Percentiles rank a stretch among this genome's conserved stretches.
phyloP scores from a whole-genome alignment of 1,140 invertebrate genomes.

The Penaeus vannamei region DNA sequence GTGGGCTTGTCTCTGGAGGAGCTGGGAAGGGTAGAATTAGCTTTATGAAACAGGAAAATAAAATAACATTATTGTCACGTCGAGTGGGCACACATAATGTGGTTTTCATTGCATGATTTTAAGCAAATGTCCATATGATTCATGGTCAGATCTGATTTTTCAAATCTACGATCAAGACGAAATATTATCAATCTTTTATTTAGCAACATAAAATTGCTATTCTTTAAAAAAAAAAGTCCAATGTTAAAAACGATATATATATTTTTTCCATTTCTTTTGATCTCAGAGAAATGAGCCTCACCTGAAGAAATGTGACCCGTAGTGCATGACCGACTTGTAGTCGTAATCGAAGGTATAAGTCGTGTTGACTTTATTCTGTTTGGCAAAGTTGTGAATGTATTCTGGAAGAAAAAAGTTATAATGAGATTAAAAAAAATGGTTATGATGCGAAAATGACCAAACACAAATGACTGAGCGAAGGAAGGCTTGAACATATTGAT shows the following conservation, averaged over 20 bases:
- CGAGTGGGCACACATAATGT: not conserved
- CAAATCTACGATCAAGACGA: too few relatives aligned
- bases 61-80: not conserved
- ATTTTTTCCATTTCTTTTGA: too few relatives aligned
- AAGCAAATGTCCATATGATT: too few relatives aligned
- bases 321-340: constrained; percentile 83
- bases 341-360: constrained; percentile 80
- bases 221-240: not conserved
- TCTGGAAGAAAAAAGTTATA: constrained; percentile 72
- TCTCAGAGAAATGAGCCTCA: constrained; percentile 61
- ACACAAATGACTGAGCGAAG: too few relatives aligned
- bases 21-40: constrained; percentile 69
- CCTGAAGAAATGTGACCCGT: constrained; percentile 77
- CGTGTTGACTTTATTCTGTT: constrained; percentile 77
- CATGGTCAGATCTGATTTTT: too few relatives aligned
- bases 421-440: too few relatives aligned
- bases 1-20: constrained; percentile 76
- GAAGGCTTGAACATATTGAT: too few relatives aligned
- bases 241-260: too few relatives aligned
- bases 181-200: too few relatives aligned
- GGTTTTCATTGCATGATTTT: too few relatives aligned
- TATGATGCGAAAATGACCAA: not conserved
- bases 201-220: not conserved
- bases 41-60: not conserved
- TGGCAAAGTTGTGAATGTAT: constrained; percentile 77